These are phyloP conservation scores for Anser cygnoides DNA, from an alignment of 2,113 vertebrate genomes.

Conservation along the genomic window DNA sequence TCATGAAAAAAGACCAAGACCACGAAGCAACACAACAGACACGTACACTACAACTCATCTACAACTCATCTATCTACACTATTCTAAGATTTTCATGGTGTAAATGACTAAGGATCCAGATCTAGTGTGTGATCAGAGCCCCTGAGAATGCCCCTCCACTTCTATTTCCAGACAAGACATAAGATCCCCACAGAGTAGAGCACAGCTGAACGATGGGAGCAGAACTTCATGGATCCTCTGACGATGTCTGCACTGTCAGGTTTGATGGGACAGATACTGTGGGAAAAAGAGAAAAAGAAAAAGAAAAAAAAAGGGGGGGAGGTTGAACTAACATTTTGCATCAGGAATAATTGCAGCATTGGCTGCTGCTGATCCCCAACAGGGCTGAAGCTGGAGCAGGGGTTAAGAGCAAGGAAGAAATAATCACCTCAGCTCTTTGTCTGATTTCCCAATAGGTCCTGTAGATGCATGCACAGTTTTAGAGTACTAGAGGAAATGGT, in stretches of 20 bases:
- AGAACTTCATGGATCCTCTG: not conserved
- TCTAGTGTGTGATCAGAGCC: not conserved
- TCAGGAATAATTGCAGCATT: not conserved
- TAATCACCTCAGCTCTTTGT: not conserved
- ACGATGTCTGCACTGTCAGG: not conserved
- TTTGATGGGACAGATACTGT: not conserved
- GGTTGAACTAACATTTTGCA: not conserved
- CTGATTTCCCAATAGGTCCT: not conserved
- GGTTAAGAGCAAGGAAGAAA: not conserved
- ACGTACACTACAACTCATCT: too few species aligned
- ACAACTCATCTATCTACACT: not conserved
- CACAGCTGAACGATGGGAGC: not conserved
- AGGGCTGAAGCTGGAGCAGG: not conserved
- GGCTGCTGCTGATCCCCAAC: not conserved
- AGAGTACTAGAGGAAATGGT: not conserved
- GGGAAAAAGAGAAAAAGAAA: not conserved
- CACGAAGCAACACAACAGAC: not conserved
- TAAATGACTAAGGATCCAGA: not conserved
- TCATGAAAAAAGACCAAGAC: not conserved
- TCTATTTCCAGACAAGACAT: not conserved
- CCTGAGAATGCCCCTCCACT: not conserved
- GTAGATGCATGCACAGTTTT: not conserved
- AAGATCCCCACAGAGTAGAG: not conserved
- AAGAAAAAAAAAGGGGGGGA: not conserved
- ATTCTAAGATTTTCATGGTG: not conserved